Evolutionary conservation across 2,797 vertebrate species (phyloP).

Genomic region (Sebastes kiyomatsui): DNA sequence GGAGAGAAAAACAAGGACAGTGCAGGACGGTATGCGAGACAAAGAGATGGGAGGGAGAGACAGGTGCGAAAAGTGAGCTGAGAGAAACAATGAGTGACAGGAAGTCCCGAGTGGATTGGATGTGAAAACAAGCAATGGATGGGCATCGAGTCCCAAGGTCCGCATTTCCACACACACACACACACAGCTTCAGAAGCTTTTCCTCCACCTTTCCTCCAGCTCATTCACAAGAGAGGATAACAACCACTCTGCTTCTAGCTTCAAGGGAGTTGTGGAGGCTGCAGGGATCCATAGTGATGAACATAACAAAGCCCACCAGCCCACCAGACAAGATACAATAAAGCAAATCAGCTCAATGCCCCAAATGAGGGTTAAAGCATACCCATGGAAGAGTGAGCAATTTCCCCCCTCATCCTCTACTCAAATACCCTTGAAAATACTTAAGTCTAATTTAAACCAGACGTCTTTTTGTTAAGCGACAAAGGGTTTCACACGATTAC

Average conservation of each 20-base stretch:
- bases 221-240: constrained; percentile 55
- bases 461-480: constrained; percentile 33
- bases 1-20: constrained; percentile 27
- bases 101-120: constrained; percentile 48
- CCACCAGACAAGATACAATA: constrained; percentile 20
- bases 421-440: constrained; percentile 61
- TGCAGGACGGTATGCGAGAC: constrained; percentile 44
- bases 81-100: constrained; percentile 70
- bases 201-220: constrained; percentile 24
- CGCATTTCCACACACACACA: constrained; percentile 20
- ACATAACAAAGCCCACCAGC: constrained; percentile 31
- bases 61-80: constrained; percentile 68
- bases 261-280: constrained; percentile 31
- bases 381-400: constrained; percentile 29
- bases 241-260: constrained; percentile 27
- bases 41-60: constrained; percentile 51
- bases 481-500: constrained; percentile 55
- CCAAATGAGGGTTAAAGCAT: constrained; percentile 39
- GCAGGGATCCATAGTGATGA: constrained; percentile 30
- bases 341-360: constrained; percentile 40
- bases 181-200: constrained; percentile 29
- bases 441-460: constrained; percentile 61
- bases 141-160: constrained; percentile 16
- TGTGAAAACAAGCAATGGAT: constrained; percentile 61
- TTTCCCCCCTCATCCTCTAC: constrained; percentile 28